A percentile compares a stretch with the other conserved stretches of the same genome.
These are phyloP conservation scores for Eilema griseolum DNA, from an alignment of 2,888 invertebrate genomes.

Conservation along the genomic window DNA sequence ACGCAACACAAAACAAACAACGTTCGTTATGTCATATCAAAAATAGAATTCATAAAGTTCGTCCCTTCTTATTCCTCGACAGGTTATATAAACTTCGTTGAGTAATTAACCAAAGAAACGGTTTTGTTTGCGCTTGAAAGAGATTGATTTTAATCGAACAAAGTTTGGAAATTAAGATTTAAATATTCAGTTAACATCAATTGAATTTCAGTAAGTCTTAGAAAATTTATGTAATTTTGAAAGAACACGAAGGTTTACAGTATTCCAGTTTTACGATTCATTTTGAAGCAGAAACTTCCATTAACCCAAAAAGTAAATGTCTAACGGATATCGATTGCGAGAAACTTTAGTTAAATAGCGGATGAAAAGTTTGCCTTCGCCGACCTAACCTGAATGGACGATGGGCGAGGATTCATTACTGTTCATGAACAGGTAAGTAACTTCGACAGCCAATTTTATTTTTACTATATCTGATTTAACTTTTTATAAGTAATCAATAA, in stretches of 20 bases:
- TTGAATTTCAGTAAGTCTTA: slow-evolving; percentile 14
- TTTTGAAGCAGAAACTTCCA: slow-evolving; percentile 33
- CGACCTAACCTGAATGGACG: slow-evolving; percentile 48
- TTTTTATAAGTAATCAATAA: not conserved
- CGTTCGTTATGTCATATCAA: slow-evolving; percentile 52
- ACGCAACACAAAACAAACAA: slow-evolving; percentile 55
- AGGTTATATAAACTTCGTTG: slow-evolving; percentile 14
- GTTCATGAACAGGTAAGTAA: slow-evolving; percentile 50
- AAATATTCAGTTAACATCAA: slow-evolving; percentile 16
- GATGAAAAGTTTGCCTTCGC: slow-evolving; percentile 59
- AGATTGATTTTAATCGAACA: slow-evolving; percentile 6
- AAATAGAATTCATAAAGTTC: slow-evolving; percentile 43
- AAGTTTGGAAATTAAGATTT: slow-evolving; percentile 11
- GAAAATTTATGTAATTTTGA: slow-evolving; percentile 12
- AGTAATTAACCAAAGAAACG: slow-evolving; percentile 25
- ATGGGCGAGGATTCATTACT: slow-evolving; percentile 55
- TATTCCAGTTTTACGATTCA: slow-evolving; percentile 23
- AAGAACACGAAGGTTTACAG: slow-evolving; percentile 20
- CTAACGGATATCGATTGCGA: slow-evolving; percentile 55
- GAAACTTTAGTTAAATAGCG: slow-evolving; percentile 59
- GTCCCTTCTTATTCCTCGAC: slow-evolving; percentile 22
- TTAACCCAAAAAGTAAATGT: slow-evolving; percentile 52
- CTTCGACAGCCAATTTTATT: slow-evolving; percentile 44
- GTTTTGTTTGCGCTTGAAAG: slow-evolving; percentile 17
- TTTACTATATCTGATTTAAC: slow-evolving; percentile 18